Base-by-base conservation (phyloP, 1,140 invertebrate species). In the Euwallacea fornicatus region DNA sequence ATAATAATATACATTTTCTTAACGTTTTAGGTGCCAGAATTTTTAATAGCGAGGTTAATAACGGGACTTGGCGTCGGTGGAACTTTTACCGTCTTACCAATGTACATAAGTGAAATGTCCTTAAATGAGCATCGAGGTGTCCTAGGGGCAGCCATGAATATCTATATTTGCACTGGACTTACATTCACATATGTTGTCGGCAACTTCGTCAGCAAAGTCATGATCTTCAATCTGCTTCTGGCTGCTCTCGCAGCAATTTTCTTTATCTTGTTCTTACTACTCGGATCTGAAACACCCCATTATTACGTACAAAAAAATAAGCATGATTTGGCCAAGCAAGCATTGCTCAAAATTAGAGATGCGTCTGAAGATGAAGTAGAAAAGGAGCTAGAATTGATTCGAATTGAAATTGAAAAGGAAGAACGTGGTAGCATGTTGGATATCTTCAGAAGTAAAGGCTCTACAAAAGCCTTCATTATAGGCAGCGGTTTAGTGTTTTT, bases 261-360 rank as follows among this genome's bases (percentile, higher is more conserved):
- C 77, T 72, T 88, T 16, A 54, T 84, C 0, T 74, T 82, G 0
- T 86, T 89, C 78, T 66, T 85, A 3, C 15, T 77, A 0, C 59
- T 76, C 11, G 71, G 76, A 8, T 92, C 93, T 0, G 94, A 96
- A 78, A 91, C 91, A 9, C 94, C 94, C 0, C 88, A 88, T 58
- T 93, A 86, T 65, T 83, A 89, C 42, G 79, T 92, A 0, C 81
- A 82, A 7, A 87, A 88, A 77, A 83, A 82, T 13, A 83, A 85
- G 15, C 85, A 84, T 41, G 81, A 85, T 4, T 86, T 89, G 6
- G 93, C 93, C 0, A 79, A 86, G 0, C 77, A 83, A 2, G 82
- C 88, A 6, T 78, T 96, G 42, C 21, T 44, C 50, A 88, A 84
- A 72, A 82, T 96, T 0, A 83, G 92, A 6, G 58, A 54, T 16